Conservation (phyloP, 2,888 invertebrate genomes). For the Proisotoma minuta region DNA sequence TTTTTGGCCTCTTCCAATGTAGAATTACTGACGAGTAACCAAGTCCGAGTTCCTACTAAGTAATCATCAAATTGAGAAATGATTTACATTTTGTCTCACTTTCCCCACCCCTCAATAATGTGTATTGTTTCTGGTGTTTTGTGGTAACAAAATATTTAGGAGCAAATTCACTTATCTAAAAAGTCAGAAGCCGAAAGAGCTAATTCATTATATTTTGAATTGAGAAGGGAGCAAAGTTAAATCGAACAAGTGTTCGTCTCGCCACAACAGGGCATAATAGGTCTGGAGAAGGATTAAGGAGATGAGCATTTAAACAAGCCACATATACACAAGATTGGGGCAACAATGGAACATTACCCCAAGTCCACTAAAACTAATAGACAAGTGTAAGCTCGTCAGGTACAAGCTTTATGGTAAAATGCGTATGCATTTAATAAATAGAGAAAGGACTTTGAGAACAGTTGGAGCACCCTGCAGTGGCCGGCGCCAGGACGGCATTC, state of each 20-base stretch:
- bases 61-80: too few relatives aligned
- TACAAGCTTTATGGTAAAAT: not conserved
- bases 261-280: constrained; percentile 14
- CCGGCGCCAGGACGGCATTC: constrained; percentile 36
- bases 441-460: constrained; percentile 7
- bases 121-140: too few relatives aligned
- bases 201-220: constrained; percentile 6
- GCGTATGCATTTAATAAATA: not conserved
- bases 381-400: constrained; percentile 1
- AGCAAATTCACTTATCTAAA: too few relatives aligned
- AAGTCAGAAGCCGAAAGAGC: constrained; percentile 8
- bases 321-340: not conserved
- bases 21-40: too few relatives aligned
- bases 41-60: too few relatives aligned
- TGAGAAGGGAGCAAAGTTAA: constrained; percentile 1
- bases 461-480: constrained; percentile 26
- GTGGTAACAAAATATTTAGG: too few relatives aligned
- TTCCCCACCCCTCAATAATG: too few relatives aligned
- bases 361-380: not conserved
- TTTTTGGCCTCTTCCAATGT: too few relatives aligned
- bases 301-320: constrained; percentile 5
- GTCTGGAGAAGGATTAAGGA: constrained; percentile 8
- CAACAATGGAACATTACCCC: not conserved
- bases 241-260: constrained; percentile 10
- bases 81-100: too few relatives aligned